phyloP scores from a whole-genome alignment of 2,888 invertebrate genomes.

The Lithophane ornitopus region DNA sequence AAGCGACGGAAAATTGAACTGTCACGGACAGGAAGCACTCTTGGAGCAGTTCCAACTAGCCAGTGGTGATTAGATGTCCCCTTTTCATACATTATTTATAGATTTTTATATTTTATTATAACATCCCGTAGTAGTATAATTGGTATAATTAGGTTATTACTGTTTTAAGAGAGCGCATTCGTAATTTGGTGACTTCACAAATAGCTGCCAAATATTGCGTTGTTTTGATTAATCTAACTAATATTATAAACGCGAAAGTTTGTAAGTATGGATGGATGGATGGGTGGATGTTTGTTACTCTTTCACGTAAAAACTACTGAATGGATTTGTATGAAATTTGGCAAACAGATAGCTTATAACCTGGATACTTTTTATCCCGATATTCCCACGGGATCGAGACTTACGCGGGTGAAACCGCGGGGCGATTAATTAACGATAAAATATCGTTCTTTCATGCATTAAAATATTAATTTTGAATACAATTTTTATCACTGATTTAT shows the following conservation, averaged over 20 bases:
- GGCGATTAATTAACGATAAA: background rate
- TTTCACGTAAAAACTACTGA: too few relatives aligned
- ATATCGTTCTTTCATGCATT: too few relatives aligned
- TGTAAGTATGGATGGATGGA: too few relatives aligned
- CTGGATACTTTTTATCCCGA: too few relatives aligned
- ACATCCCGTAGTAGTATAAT: background rate
- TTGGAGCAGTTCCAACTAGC: conserved; percentile 74
- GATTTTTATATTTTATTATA: conserved; percentile 33
- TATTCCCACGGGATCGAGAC: too few relatives aligned
- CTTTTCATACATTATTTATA: conserved; percentile 63
- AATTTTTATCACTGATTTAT: background rate
- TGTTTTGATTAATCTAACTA: background rate
- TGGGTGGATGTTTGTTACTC: too few relatives aligned
- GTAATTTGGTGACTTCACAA: background rate
- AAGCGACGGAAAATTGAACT: conserved; percentile 77
- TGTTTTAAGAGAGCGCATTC: background rate
- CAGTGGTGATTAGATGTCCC: conserved; percentile 72
- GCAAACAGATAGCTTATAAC: too few relatives aligned
- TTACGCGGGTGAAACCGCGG: too few relatives aligned
- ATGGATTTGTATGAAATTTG: too few relatives aligned
- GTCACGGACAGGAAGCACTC: conserved; percentile 71
- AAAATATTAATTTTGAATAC: background rate
- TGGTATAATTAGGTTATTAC: background rate
- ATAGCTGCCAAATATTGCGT: background rate
- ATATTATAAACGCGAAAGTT: too few relatives aligned